phyloP scores from a whole-genome alignment of 2,797 vertebrate species.

The Phrynocephalus forsythii region DNA sequence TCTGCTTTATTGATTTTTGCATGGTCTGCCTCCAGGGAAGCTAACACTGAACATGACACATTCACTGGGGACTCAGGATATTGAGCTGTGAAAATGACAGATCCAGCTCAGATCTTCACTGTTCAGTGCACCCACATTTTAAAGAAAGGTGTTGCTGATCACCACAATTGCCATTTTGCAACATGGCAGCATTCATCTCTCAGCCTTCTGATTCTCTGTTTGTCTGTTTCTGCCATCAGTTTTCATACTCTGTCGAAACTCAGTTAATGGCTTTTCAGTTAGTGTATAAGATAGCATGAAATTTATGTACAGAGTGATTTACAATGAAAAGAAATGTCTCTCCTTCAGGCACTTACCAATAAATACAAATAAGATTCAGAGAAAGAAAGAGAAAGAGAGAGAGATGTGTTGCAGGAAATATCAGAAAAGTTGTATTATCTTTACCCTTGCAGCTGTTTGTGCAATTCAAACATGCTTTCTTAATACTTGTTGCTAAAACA shows the following conservation, averaged over 20 bases:
- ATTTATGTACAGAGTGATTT: not conserved
- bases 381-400: not conserved
- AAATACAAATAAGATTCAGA: not conserved
- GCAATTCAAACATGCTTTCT: not conserved
- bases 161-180: not conserved
- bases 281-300: not conserved
- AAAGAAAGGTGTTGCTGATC: not conserved
- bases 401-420: not conserved
- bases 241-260: not conserved
- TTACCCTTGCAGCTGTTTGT: not conserved
- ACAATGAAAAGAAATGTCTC: not conserved
- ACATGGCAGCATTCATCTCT: too few relatives aligned
- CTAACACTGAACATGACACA: too few relatives aligned
- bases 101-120: not conserved
- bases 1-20: too few relatives aligned
- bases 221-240: not conserved
- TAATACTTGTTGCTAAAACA: slow-evolving; percentile 1
- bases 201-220: not conserved
- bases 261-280: not conserved
- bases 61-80: too few relatives aligned
- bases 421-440: not conserved
- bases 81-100: not conserved
- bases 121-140: not conserved
- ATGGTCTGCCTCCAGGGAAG: too few relatives aligned
- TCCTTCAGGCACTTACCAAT: not conserved